Evolutionary conservation across 2,888 invertebrate species (phyloP).

Genomic region (Anarsia innoxiella): DNA sequence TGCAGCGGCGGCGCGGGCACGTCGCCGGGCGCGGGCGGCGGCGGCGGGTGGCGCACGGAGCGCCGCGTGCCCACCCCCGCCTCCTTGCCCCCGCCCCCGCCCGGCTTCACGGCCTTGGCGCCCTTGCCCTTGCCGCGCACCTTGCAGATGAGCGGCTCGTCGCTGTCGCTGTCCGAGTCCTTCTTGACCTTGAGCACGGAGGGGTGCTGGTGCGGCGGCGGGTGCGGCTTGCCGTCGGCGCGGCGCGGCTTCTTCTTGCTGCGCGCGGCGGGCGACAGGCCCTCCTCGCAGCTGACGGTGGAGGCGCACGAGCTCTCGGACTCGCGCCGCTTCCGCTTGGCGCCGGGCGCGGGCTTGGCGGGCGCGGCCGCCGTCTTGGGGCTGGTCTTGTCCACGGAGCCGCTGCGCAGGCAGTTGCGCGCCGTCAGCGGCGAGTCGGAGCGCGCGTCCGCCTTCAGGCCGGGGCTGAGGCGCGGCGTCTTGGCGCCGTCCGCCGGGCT

Average conservation of each 20-base stretch:
- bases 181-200: conserved; percentile 67
- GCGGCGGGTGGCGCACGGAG: conserved; percentile 62
- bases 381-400: conserved; percentile 54
- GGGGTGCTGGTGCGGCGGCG: conserved; percentile 44
- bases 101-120: conserved; percentile 25
- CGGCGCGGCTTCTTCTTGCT: conserved; percentile 57
- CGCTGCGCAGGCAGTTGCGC: conserved; percentile 46
- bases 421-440: conserved; percentile 51
- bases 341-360: conserved; percentile 72
- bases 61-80: conserved; percentile 66
- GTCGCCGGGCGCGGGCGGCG: conserved; percentile 31
- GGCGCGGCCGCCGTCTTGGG: conserved; percentile 58
- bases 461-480: conserved; percentile 64
- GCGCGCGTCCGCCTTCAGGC: conserved; percentile 35
- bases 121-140: conserved; percentile 66
- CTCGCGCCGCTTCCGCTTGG: conserved; percentile 85
- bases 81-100: conserved; percentile 23
- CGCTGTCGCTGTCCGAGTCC: conserved; percentile 85
- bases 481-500: conserved; percentile 76
- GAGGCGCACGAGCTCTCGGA: conserved; percentile 84
- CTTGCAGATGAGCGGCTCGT: conserved; percentile 86
- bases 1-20: conserved; percentile 28
- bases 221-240: conserved; percentile 45
- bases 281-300: conserved; percentile 76
- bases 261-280: conserved; percentile 47